Conservation (phyloP, 2,888 invertebrate genomes). For the Limnephilus lunatus region DNA sequence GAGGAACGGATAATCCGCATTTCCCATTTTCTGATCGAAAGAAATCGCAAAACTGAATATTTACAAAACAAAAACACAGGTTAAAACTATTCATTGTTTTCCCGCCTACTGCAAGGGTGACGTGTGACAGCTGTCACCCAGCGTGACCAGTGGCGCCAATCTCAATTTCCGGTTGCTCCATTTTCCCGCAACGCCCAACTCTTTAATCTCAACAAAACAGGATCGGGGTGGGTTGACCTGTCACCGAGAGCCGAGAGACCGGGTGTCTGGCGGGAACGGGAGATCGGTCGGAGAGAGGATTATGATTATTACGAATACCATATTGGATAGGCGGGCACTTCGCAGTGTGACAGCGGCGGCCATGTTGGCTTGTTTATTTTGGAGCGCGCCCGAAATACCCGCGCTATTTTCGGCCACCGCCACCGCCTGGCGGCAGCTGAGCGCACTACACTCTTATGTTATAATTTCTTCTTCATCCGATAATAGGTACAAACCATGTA, state of each 20-base stretch:
- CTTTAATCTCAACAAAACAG: not conserved
- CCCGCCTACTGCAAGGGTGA: not conserved
- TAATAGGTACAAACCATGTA: not conserved
- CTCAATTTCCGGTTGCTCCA: constrained; percentile 14
- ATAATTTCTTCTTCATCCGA: not conserved
- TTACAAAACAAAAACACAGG: not conserved
- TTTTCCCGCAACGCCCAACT: not conserved
- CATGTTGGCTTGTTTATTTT: constrained; percentile 46
- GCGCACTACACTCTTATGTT: not conserved
- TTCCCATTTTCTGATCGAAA: too few relatives aligned
- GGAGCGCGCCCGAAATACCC: constrained; percentile 32
- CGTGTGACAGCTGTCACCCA: not conserved
- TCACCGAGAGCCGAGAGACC: constrained; percentile 4
- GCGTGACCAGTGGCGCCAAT: not conserved
- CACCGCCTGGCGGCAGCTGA: constrained; percentile 32
- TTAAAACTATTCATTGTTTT: not conserved
- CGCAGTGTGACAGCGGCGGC: constrained; percentile 37
- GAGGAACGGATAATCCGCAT: too few relatives aligned
- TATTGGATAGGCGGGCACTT: constrained; percentile 36
- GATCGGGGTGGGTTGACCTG: constrained; percentile 14
- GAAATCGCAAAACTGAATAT: too few relatives aligned
- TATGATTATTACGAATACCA: constrained; percentile 14
- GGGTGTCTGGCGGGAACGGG: constrained; percentile 11
- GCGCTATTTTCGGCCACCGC: constrained; percentile 18
- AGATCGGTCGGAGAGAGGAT: not conserved